A percentile compares a stretch with the other conserved stretches of the same genome.
Evolutionary conservation across 2,888 invertebrate species (phyloP).

Genomic region (Sepiola atlantica): DNA sequence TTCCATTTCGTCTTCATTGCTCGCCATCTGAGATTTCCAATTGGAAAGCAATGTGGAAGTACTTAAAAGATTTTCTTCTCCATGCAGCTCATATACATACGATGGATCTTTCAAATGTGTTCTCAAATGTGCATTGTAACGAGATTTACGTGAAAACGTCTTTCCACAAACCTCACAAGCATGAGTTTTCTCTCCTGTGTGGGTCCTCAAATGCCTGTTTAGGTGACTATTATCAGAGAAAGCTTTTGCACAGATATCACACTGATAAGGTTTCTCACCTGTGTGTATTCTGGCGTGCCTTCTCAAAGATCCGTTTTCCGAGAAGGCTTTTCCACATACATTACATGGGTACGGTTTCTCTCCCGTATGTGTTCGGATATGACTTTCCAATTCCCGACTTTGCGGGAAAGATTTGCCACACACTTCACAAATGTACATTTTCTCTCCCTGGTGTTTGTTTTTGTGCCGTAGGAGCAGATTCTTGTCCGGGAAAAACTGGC

Average conservation of each 20-base stretch:
- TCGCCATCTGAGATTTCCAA: neutral
- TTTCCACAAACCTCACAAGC: constrained; percentile 34
- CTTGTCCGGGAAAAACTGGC: neutral
- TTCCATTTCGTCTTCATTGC: neutral
- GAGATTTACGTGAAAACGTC: neutral
- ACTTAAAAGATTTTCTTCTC: neutral
- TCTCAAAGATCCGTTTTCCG: neutral
- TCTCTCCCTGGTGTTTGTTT: neutral
- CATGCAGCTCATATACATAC: neutral
- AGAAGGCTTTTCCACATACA: constrained; percentile 34
- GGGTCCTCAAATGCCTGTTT: neutral
- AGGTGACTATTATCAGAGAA: constrained; percentile 6
- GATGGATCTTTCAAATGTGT: neutral
- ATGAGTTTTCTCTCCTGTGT: constrained; percentile 22
- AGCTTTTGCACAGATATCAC: constrained; percentile 1
- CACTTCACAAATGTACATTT: neutral
- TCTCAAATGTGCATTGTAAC: neutral
- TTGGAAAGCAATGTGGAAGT: neutral
- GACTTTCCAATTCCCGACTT: neutral
- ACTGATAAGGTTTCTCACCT: constrained; percentile 38
- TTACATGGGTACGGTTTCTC: constrained; percentile 39
- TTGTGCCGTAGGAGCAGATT: neutral
- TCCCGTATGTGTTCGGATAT: neutral
- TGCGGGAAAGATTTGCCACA: constrained; percentile 38
- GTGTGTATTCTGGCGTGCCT: neutral